Conservation (phyloP, 2,888 invertebrate genomes). For the Brachynemurus nebulosus region DNA sequence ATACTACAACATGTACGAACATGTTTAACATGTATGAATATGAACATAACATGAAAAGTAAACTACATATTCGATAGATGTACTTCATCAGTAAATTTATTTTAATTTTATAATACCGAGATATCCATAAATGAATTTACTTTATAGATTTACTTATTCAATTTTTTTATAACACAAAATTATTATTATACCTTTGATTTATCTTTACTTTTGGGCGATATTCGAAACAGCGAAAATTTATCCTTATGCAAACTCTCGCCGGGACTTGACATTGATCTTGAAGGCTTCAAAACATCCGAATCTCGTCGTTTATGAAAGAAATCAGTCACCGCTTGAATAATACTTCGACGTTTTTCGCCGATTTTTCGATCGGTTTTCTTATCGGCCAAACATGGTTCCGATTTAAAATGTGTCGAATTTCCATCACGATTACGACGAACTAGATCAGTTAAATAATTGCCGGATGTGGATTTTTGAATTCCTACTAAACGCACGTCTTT, state of each 20-base stretch:
- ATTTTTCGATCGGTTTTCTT: slow-evolving; percentile 29
- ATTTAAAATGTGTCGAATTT: slow-evolving; percentile 23
- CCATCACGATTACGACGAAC: slow-evolving; percentile 9
- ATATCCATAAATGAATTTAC: too few relatives aligned
- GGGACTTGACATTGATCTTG: slow-evolving; percentile 20
- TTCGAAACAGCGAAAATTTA: slow-evolving; percentile 41
- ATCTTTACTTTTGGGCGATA: slow-evolving; percentile 46
- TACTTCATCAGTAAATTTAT: too few relatives aligned
- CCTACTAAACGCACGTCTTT: slow-evolving; percentile 8
- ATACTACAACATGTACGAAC: too few relatives aligned
- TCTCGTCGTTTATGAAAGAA: slow-evolving; percentile 65
- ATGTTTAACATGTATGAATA: too few relatives aligned
- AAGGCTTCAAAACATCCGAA: slow-evolving; percentile 29
- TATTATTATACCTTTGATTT: slow-evolving; percentile 45
- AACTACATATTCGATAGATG: too few relatives aligned
- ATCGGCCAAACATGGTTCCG: slow-evolving; percentile 30
- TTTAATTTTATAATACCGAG: too few relatives aligned
- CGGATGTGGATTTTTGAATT: slow-evolving; percentile 8
- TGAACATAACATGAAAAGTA: too few relatives aligned
- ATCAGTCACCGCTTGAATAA: slow-evolving; percentile 71
- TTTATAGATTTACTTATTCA: too few relatives aligned
- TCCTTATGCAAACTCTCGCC: slow-evolving; percentile 26
- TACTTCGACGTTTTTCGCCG: slow-evolving; percentile 61
- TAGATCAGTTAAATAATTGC: slow-evolving; percentile 9
- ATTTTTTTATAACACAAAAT: too few relatives aligned